Evolutionary conservation across 53 echinoderm and acorn worm genomes (phyloP), one percentile per base, ranked within the genome.

Genomic region (Mesocentrotus franciscanus): DNA sequence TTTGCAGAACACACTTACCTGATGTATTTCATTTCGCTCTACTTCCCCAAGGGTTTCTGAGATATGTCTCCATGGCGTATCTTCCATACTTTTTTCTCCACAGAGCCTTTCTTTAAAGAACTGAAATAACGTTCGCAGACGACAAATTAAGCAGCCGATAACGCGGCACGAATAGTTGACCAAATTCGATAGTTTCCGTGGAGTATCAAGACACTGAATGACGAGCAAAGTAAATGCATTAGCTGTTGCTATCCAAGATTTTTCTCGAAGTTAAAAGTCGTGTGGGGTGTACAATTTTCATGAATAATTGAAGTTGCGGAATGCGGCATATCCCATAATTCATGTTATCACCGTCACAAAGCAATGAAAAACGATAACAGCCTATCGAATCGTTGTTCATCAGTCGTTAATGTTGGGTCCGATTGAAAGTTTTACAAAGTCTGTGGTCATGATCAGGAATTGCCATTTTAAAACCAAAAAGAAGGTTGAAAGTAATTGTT

Each of bases 251-350:
- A 64, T 64, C 64, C 64, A 18, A 64, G 39, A 81, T 39, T 17
- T 39, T 5, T 42, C 81, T 42, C 42, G 18, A 81, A 81, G 42
- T 81, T 81, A 20, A 17, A 42, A 81, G 81, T 81, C 81, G 81
- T 81, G 81, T 81, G 81, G 81, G 81, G 81, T 81, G 81, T 36
- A 22, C 81, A 81, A 36, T 81, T 81, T 39, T 81, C 81, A 39
- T 39, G 81, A 36, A 36, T 81, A 81, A 81, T 81, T 81, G 81
- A 33, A 42, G 36, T 8, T 81, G 42, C 81, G 81, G 81, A 81
- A 81, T 81, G 81, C 33, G 81, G 81, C 42, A 42, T 36, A 22
- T 81, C 36, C 8, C 42, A 27, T 81, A 42, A 81, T 36, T 81
- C 81, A 81, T 42, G 36, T 81, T 20, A 39, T 81, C 30, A 74